Conservation (phyloP, 1,140 invertebrate genomes). For the Pinna nobilis region DNA sequence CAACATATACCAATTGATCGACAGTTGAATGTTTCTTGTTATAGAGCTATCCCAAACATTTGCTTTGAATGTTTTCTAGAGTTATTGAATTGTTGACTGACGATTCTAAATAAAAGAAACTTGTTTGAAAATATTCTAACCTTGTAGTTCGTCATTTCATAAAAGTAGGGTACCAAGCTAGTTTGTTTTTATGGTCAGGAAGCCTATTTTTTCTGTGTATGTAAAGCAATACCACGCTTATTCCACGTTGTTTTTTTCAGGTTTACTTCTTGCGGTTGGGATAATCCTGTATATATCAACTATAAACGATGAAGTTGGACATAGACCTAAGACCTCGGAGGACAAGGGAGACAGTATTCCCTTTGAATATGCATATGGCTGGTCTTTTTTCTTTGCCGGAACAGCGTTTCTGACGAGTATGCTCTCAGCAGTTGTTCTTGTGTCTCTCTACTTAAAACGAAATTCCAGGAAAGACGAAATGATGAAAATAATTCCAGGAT, state of each 20-base stretch:
- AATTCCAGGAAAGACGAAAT: constrained; percentile 52
- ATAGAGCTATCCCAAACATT: no score
- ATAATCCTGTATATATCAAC: constrained; percentile 68
- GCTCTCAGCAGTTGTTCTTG: constrained; percentile 59
- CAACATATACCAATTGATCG: no score
- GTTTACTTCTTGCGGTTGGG: constrained; percentile 59
- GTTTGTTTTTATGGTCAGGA: no score
- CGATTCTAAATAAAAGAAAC: no score
- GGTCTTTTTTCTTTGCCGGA: constrained; percentile 66
- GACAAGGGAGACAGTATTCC: constrained; percentile 35
- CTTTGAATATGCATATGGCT: constrained; percentile 66
- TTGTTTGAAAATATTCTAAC: no score
- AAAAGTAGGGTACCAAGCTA: no score
- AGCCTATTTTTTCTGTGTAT: not conserved
- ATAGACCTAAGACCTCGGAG: constrained; percentile 41
- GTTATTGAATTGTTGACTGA: no score
- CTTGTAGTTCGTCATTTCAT: no score
- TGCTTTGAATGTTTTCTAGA: no score
- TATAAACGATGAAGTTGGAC: constrained; percentile 68
- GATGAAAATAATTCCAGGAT: constrained; percentile 55
- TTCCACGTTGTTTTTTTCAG: constrained; percentile 38
- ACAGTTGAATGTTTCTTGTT: no score
- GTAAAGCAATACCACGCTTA: not conserved
- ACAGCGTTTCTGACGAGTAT: constrained; percentile 58
- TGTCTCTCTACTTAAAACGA: constrained; percentile 60